Evolutionary conservation across 2,888 invertebrate species (phyloP), one percentile per base, ranked within the genome.

Genomic region (Macrophya annulata): DNA sequence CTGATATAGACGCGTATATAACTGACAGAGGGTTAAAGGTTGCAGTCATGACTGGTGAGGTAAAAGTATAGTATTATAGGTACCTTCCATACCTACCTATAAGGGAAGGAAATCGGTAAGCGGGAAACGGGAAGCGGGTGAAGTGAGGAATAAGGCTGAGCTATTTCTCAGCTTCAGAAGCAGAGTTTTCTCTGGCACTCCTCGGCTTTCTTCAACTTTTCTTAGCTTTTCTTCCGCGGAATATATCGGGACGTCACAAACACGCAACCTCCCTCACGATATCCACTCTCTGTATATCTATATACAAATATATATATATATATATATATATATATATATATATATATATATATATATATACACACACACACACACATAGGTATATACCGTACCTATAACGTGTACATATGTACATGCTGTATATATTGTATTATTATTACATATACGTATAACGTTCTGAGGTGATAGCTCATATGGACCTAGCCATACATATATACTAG

Each of bases 121-220:
- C 71, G 72, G 45, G 68, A 45, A 48, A 71, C 21, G 48, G 31
- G 65, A 48, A 68, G 74, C n/a, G 48, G 31, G 45, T 68, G 77
- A 74, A 65, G 76, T 76, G 31, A 45, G 81, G 81, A 68, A 83
- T 71, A 71, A 68, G 87, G 89, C 88, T 88, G 87, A 91, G 92
- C 93, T 92, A 93, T 93, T 93, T 92, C 93, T 93, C 93, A 93
- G 93, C 92, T 93, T 93, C 93, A 93, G 86, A 90, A 88, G 91
- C 93, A 93, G 93, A 91, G 83, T 68, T 71, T 71, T 68, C 83
- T 68, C 68, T 83, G 83, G 83, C 68, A 68, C 83, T 83, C 65
- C 68, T 83, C 68, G 81, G 83, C 83, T 83, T 83, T 83, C 83
- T 83, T 83, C 68, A 83, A 83, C 83, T 83, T 83, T 83, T 71